Evolutionary conservation across 2,797 vertebrate species (phyloP), one percentile per base, ranked within the genome.

Genomic region (Sebastes vulpes): DNA sequence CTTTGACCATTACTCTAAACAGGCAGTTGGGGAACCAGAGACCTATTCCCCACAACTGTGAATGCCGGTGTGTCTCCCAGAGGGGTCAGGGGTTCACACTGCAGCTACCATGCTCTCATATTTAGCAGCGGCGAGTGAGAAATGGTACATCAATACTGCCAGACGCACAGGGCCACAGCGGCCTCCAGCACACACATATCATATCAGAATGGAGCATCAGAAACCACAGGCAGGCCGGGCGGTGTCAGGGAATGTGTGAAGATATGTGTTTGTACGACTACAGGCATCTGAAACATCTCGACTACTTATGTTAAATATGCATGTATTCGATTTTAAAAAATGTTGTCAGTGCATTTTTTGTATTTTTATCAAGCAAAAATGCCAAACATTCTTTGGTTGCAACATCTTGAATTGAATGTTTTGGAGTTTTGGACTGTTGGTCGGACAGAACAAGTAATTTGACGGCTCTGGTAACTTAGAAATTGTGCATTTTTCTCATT

Each of bases 1-100:
- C 86, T 91, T 85, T 89, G 85, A 91, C 89, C 93, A 95, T 95
- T 91, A 95, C 92, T 93, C 91, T 58, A 88, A 92, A 91, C 86
- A 82, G 89, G 90, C 92, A 88, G 91, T 90, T 66, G 83, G 88
- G 90, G 89, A 88, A 82, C 86, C 79, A 16, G 85, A 88, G 90
- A 90, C 84, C 83, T 65, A 89, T 89, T 90, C 80, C 86, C 86
- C 85, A 81, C 90, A 68, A 82, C 90, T 83, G 84, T 85, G 82
- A 91, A 85, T 58, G 86, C 86, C 6, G 83, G 23, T 64, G 86
- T 67, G 75, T 83, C 82, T 88, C 88, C 90, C 84, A 71, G 84
- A 87, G 87, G 87, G 93, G 92, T 92, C 88, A 87, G 75, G 85
- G 91, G 88, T 92, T 92, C 90, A 91, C 72, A 3, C 81, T 74